phyloP scores from a whole-genome alignment of 2,113 vertebrate genomes.

The Neogobius melanostomus region DNA sequence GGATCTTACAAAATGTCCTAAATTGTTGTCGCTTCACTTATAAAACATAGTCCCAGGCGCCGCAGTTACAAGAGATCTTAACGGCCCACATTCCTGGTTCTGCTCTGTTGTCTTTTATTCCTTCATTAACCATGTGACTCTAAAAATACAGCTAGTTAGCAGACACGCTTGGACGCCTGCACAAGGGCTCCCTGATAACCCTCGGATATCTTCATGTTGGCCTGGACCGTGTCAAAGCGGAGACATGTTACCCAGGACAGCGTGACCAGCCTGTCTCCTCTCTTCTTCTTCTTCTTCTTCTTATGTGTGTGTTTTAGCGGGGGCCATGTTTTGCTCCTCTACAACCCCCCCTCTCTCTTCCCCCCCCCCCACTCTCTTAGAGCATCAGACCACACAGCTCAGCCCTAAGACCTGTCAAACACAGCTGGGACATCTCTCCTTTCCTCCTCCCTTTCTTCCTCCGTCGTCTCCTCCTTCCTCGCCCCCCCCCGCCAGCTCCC shows the following conservation, averaged over 20 bases:
- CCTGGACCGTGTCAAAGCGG: conserved; percentile 57
- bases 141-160: conserved; percentile 11
- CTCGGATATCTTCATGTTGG: conserved; percentile 40
- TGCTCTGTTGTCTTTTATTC: not conserved
- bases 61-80: not conserved
- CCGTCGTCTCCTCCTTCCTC: conserved; percentile 34
- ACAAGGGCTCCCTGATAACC: conserved; percentile 25
- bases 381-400: conserved; percentile 75
- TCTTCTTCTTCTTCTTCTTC: not conserved
- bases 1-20: too few species aligned
- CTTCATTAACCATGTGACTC: not conserved
- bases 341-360: conserved; percentile 13
- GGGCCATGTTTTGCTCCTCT: not conserved
- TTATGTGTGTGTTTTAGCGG: conserved; percentile 21
- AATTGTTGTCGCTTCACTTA: too few species aligned
- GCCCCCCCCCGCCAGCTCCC: conserved; percentile 49
- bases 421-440: conserved; percentile 73
- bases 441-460: not conserved
- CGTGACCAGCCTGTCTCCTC: conserved; percentile 42
- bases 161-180: not conserved
- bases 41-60: not conserved
- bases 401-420: conserved; percentile 73
- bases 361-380: conserved; percentile 30
- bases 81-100: not conserved
- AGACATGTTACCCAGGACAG: conserved; percentile 64